Evolutionary conservation across 1,140 invertebrate genomes (phyloP).

Genomic region (Micrasema minimum): DNA sequence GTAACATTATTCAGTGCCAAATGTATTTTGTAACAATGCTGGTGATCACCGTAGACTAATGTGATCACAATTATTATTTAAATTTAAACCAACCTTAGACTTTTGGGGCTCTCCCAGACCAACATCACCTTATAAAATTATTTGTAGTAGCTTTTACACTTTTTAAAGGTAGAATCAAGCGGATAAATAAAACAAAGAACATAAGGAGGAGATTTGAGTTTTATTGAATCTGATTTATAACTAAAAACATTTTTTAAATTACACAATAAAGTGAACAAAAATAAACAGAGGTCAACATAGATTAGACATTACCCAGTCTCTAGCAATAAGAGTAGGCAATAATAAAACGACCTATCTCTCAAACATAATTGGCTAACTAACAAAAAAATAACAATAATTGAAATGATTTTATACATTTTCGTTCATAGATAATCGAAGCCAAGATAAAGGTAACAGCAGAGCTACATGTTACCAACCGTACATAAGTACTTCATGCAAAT

Average conservation of each 20-base stretch:
- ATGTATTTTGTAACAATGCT: no score
- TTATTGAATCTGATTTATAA: slow-evolving; percentile 30
- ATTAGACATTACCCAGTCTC: slow-evolving; percentile 13
- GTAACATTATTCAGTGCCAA: no score
- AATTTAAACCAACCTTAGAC: no score
- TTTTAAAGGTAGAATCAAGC: no score
- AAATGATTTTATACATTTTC: slow-evolving; percentile 7
- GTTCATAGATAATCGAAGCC: slow-evolving; percentile 10
- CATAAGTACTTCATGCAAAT: slow-evolving; percentile 20
- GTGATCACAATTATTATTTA: no score
- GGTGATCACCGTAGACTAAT: no score
- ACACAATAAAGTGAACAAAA: slow-evolving; percentile 16
- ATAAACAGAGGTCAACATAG: slow-evolving; percentile 15
- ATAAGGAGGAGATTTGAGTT: slow-evolving; percentile 26
- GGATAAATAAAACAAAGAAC: not conserved
- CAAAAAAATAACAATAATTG: slow-evolving; percentile 18
- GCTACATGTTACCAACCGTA: slow-evolving; percentile 10
- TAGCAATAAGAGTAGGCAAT: not conserved
- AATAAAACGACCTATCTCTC: not conserved
- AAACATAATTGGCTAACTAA: slow-evolving; percentile 35
- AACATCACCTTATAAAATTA: no score
- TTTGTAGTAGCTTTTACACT: no score
- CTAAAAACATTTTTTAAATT: slow-evolving; percentile 12
- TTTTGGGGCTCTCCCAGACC: no score
- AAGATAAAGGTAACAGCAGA: slow-evolving; percentile 13